Conservation (phyloP, 2,888 invertebrate genomes). For the Tipula lateralis region DNA sequence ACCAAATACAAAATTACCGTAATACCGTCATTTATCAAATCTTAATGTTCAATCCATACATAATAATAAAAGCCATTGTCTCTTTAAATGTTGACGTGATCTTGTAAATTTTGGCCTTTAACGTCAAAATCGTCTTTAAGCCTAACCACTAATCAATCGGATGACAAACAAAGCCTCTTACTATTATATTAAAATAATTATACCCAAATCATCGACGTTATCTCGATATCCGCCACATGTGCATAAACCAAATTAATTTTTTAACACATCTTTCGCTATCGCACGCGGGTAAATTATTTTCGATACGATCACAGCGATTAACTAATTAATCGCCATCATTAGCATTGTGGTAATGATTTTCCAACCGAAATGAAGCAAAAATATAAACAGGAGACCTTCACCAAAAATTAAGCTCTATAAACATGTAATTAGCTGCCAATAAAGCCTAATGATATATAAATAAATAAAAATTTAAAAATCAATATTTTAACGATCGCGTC, state of each 20-base stretch:
- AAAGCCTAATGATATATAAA: not conserved
- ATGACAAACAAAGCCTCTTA: no score
- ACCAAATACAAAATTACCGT: no score
- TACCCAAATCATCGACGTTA: not conserved
- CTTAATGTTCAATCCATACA: no score
- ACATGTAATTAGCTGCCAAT: conserved; percentile 2
- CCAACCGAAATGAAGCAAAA: not conserved
- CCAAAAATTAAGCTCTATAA: not conserved
- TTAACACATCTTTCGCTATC: not conserved
- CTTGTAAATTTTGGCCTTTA: no score
- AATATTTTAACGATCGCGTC: not conserved
- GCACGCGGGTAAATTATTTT: not conserved
- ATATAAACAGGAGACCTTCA: not conserved
- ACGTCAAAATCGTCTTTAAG: no score
- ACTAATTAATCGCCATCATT: not conserved
- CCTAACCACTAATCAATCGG: no score
- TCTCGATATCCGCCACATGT: not conserved
- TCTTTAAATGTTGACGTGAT: no score
- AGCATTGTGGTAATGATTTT: not conserved
- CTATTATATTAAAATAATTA: no score
- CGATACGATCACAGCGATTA: not conserved
- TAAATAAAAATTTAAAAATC: not conserved
- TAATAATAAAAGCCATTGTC: no score
- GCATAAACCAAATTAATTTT: not conserved
- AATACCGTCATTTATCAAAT: no score